These are phyloP conservation scores for Phragmatobia fuliginosa DNA, from an alignment of 2,888 invertebrate genomes.

Conservation along the genomic window DNA sequence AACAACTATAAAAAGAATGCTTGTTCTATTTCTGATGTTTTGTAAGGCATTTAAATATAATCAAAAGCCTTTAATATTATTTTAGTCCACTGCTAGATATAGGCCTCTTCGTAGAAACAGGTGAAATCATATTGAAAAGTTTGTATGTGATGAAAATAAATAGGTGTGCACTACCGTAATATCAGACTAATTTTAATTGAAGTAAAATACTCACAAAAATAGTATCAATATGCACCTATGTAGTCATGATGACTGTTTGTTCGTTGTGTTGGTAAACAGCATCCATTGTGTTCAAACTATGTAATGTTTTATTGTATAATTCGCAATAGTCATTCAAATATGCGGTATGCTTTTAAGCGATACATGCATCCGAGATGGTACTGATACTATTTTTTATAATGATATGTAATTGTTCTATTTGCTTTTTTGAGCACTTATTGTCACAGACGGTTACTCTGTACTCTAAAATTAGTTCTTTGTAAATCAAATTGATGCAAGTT, in stretches of 20 bases:
- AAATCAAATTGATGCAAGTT: not conserved
- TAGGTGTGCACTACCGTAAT: not conserved
- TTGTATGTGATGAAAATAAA: no score
- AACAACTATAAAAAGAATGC: no score
- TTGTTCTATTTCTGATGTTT: no score
- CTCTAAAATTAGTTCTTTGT: not conserved
- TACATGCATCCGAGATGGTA: not conserved
- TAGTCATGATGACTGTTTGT: constrained; percentile 4
- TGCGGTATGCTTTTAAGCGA: not conserved
- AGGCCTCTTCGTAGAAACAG: no score
- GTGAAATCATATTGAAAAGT: no score
- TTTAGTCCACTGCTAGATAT: no score
- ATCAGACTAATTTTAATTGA: not conserved
- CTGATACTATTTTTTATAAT: not conserved
- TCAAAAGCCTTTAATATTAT: no score
- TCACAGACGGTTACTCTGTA: not conserved
- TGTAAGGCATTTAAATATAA: no score
- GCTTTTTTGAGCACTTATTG: not conserved
- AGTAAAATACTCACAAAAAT: not conserved
- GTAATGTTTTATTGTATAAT: not conserved
- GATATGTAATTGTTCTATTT: not conserved
- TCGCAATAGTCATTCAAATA: not conserved
- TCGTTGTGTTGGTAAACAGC: constrained; percentile 8
- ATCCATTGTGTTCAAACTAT: constrained; percentile 1
- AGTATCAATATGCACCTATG: not conserved